Conservation (phyloP, 2,797 vertebrate species). For the Scyliorhinus canicula region DNA sequence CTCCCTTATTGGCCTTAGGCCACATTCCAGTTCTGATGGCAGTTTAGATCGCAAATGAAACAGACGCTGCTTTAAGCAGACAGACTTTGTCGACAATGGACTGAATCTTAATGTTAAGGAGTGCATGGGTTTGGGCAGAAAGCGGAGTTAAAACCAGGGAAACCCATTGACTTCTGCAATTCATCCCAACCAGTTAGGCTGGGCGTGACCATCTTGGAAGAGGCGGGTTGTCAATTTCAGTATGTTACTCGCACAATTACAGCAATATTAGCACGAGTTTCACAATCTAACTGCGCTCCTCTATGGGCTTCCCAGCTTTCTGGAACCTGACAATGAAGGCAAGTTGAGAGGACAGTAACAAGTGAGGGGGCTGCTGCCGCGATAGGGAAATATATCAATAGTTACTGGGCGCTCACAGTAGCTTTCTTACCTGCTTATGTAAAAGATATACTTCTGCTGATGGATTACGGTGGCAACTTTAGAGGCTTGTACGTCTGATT, state of each 20-base stretch:
- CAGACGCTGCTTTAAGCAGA: not conserved
- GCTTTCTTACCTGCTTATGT: not conserved
- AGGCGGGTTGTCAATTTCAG: not conserved
- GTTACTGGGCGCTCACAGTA: not conserved
- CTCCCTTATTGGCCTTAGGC: not conserved
- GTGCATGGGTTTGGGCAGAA: not conserved
- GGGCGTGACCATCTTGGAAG: not conserved
- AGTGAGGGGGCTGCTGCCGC: not conserved
- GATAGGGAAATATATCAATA: not conserved
- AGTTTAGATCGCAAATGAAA: not conserved
- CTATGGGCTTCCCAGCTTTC: not conserved
- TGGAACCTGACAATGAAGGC: not conserved
- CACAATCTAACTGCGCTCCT: not conserved
- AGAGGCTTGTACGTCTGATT: too few species aligned
- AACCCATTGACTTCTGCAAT: not conserved
- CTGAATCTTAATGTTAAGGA: not conserved
- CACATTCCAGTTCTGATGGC: conserved; percentile 13
- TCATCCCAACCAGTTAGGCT: not conserved
- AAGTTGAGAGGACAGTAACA: not conserved
- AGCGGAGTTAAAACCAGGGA: not conserved
- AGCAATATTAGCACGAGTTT: not conserved
- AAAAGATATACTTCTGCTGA: not conserved
- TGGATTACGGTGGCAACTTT: too few species aligned
- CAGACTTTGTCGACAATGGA: not conserved
- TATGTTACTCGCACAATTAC: not conserved